Evolutionary conservation across 2,113 vertebrate genomes (phyloP).

Genomic region (Onychostoma macrolepis): DNA sequence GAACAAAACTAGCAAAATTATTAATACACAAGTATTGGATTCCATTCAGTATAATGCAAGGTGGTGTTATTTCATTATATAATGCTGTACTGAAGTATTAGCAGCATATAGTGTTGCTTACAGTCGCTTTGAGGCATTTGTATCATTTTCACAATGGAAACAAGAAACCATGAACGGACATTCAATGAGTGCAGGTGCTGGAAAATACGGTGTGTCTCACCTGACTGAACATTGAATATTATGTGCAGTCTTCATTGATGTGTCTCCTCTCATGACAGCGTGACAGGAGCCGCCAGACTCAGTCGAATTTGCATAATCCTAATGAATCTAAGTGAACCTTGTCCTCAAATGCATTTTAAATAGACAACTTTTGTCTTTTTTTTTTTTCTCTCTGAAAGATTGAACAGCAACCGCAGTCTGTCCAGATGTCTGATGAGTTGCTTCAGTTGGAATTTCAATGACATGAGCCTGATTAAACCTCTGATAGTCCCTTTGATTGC

Average conservation of each 20-base stretch:
- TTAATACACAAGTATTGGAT: not conserved
- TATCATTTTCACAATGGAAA: not conserved
- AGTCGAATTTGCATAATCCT: constrained; percentile 39
- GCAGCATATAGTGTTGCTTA: not conserved
- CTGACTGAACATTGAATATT: constrained; percentile 38
- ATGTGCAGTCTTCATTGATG: constrained; percentile 8
- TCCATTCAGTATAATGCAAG: not conserved
- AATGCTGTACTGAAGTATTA: not conserved
- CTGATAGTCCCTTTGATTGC: constrained; percentile 31
- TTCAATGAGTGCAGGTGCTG: not conserved
- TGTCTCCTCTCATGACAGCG: constrained; percentile 29
- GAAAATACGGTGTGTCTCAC: not conserved
- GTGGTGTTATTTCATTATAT: not conserved
- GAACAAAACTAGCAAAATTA: not conserved
- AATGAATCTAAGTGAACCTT: constrained; percentile 38
- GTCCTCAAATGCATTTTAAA: constrained; percentile 42
- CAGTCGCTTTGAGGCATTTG: not conserved
- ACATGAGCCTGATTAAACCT: constrained; percentile 23
- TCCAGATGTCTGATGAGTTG: constrained; percentile 16
- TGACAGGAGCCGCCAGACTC: constrained; percentile 30
- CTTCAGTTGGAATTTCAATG: constrained; percentile 14
- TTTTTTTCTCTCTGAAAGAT: not conserved
- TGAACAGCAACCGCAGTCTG: not conserved
- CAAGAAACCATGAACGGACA: not conserved
- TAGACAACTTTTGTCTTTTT: constrained; percentile 4